A percentile compares a stretch with the other conserved stretches of the same genome.
Evolutionary conservation across 1,140 invertebrate genomes (phyloP).

Genomic region (Triops longicaudatus): DNA sequence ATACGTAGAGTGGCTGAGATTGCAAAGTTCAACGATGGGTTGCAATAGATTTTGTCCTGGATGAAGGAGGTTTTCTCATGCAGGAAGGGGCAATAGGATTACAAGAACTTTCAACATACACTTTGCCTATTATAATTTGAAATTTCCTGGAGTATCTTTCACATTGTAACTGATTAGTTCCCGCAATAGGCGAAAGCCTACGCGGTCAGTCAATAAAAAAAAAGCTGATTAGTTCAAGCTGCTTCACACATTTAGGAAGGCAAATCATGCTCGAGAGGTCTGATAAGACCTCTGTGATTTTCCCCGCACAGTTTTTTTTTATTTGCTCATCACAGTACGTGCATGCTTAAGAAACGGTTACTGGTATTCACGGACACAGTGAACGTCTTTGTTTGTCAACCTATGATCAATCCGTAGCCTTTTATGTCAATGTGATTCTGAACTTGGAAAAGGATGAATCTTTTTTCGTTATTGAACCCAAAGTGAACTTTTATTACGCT

Average conservation of each 20-base stretch:
- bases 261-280: too few relatives aligned
- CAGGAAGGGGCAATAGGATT: slow-evolving; percentile 41
- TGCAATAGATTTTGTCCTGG: slow-evolving; percentile 46
- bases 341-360: slow-evolving; percentile 39
- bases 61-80: slow-evolving; percentile 46
- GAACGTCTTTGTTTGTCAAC: slow-evolving; percentile 46
- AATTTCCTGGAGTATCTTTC: too few relatives aligned
- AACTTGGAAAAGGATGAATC: slow-evolving; percentile 40
- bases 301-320: slow-evolving; percentile 48
- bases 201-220: too few relatives aligned
- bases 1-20: slow-evolving; percentile 42
- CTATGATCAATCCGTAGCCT: slow-evolving; percentile 45
- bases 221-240: too few relatives aligned
- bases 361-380: slow-evolving; percentile 47
- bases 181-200: too few relatives aligned
- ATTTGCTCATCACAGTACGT: slow-evolving; percentile 45
- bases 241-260: slow-evolving; percentile 39
- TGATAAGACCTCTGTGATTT: too few relatives aligned
- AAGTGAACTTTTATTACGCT: background rate
- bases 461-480: background rate
- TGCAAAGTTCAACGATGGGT: slow-evolving; percentile 37
- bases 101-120: slow-evolving; percentile 33
- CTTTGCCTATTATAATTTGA: too few relatives aligned
- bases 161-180: too few relatives aligned
- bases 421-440: slow-evolving; percentile 47